A percentile compares a stretch with the other conserved stretches of the same genome.
Conservation (phyloP, 2,113 vertebrate genomes). For the Rhinoptilus africanus region DNA sequence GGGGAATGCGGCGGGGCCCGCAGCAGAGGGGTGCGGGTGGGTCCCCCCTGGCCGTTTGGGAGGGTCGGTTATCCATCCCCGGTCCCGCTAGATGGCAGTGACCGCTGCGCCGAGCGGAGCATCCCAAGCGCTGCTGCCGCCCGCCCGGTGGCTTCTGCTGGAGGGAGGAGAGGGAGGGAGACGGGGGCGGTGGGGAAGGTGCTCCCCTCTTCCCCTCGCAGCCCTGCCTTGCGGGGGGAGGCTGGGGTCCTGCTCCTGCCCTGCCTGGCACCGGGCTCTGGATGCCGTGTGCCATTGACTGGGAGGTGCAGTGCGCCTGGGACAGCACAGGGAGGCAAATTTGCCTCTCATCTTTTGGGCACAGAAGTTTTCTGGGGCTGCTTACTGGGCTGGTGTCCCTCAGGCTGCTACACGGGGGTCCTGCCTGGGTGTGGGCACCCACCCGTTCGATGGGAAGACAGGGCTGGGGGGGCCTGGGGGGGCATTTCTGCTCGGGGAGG, state of each 20-base stretch:
- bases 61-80: neutral
- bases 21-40: neutral
- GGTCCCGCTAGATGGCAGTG: slow-evolving; percentile 1
- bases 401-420: neutral
- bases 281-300: rapidly evolving
- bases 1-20: rapidly evolving
- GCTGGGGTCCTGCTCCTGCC: neutral
- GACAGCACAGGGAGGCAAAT: neutral
- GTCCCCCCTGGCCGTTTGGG: rapidly evolving
- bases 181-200: rapidly evolving
- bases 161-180: rapidly evolving
- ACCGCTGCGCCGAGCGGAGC: neutral
- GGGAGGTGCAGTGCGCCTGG: neutral
- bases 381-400: neutral
- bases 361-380: neutral
- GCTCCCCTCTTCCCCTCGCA: neutral
- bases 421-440: neutral
- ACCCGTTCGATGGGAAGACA: rapidly evolving
- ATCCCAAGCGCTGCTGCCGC: rapidly evolving
- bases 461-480: rapidly evolving
- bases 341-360: neutral
- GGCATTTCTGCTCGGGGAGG: neutral
- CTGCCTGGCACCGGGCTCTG: neutral
- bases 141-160: rapidly evolving
- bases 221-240: neutral